Evolutionary conservation across 2,888 invertebrate genomes (phyloP).

Genomic region (Nyleta sp.): DNA sequence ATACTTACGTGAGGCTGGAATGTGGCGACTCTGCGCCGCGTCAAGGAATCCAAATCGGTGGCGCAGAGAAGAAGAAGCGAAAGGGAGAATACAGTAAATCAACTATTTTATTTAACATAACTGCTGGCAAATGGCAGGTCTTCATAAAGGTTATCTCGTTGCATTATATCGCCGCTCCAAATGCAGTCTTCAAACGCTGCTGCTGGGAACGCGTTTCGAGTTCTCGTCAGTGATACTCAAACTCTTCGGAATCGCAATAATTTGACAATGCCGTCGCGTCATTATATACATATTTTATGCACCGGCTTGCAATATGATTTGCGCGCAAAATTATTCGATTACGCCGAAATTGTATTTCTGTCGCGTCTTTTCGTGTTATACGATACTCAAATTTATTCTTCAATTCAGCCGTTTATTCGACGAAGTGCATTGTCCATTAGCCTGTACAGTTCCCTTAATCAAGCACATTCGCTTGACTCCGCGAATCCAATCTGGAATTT

Average conservation of each 20-base stretch:
- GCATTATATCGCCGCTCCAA: slow-evolving; percentile 77
- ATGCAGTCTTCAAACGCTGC: slow-evolving; percentile 78
- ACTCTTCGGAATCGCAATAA: slow-evolving; percentile 57
- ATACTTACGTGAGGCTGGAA: slow-evolving; percentile 65
- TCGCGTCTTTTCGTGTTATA: slow-evolving; percentile 40
- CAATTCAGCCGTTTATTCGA: slow-evolving; percentile 27
- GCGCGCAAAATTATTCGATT: slow-evolving; percentile 50
- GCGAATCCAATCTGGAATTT: slow-evolving; percentile 26
- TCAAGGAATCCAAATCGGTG: slow-evolving; percentile 65
- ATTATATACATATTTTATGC: slow-evolving; percentile 46
- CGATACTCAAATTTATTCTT: slow-evolving; percentile 50
- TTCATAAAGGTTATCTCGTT: slow-evolving; percentile 79
- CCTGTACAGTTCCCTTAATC: slow-evolving; percentile 28
- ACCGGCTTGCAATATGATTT: slow-evolving; percentile 40
- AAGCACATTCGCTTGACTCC: slow-evolving; percentile 12
- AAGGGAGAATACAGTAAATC: slow-evolving; percentile 74
- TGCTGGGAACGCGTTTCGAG: slow-evolving; percentile 75
- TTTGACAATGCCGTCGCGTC: slow-evolving; percentile 52
- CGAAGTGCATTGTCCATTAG: slow-evolving; percentile 31
- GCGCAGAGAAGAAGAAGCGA: slow-evolving; percentile 63
- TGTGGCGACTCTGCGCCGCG: slow-evolving; percentile 64
- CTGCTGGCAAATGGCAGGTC: slow-evolving; percentile 76
- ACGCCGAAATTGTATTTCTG: slow-evolving; percentile 46
- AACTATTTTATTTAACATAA: slow-evolving; percentile 78
- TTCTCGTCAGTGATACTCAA: slow-evolving; percentile 77